Base-by-base conservation (phyloP, 2,113 vertebrate genomes). In the Bufo bufo region DNA sequence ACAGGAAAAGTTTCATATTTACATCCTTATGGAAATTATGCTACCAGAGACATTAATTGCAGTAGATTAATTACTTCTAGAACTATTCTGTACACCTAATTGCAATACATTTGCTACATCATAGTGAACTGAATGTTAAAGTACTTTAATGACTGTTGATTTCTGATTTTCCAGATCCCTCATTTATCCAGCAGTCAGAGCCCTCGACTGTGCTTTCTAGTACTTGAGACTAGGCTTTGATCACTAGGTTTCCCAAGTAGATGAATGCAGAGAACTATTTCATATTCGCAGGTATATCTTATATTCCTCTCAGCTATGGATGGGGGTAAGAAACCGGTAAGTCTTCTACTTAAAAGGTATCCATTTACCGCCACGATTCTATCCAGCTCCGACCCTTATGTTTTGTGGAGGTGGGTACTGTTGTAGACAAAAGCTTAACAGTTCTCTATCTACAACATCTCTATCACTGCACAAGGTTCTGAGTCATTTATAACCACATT, bases 141-240 rank as follows among this genome's bases (percentile, higher is more conserved):
- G 85, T 78, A 78, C 85, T 86, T 79, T 86, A 78, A 86, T 78
- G 72, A 86, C 54, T 85, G 72, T 50, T 63, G 72, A 85, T 77
- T 85, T 75, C 69, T 50, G 69, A n/a, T 77, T 77, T 66, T 65
- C 45, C 10, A 56, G 52, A 45, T 77, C 54, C 74, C 45, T 86
- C 59, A 54, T 86, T 78, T 79, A 86, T 49, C 20, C 75, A 54
- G 59, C 61, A 66, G 85, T 52, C 85, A 63, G 45, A 47, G 85
- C 63, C 74, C 85, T 86, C 66, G 85, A 86, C 85, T 43, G 74
- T 61, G 71, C 85, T 78, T 78, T 86, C 75, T 86, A 19, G 74
- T 75, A 86, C 85, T 86, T 78, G 56, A 86, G 85, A 86, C 33
- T 19, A 33, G 17, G 85, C 85, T 86, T 86, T 86, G 85, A 86